These are phyloP conservation scores for Alosa sapidissima DNA, from an alignment of 2,797 vertebrate genomes.

Conservation along the genomic window DNA sequence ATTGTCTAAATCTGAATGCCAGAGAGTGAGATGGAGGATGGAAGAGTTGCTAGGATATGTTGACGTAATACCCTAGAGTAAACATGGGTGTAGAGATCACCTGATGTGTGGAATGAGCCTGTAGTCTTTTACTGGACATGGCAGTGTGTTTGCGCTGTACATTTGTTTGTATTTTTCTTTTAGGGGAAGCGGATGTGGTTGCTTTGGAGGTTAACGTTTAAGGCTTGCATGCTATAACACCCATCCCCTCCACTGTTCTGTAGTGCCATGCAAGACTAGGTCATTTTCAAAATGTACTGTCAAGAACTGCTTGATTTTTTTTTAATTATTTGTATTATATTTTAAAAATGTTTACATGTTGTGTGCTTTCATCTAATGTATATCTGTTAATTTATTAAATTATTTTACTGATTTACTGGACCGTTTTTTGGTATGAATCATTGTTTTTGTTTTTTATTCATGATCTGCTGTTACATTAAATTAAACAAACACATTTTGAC, in stretches of 20 bases:
- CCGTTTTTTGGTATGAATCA: background rate
- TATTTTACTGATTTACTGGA: conserved; percentile 61
- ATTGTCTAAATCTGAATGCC: background rate
- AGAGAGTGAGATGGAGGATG: background rate
- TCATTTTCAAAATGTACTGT: conserved; percentile 43
- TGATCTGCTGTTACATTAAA: background rate
- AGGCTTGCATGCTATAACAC: conserved; percentile 50
- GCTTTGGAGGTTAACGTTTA: background rate
- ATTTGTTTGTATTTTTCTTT: background rate
- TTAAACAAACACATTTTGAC: background rate
- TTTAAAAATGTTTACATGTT: conserved; percentile 68
- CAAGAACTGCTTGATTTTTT: conserved; percentile 25
- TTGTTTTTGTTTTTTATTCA: background rate
- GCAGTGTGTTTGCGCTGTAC: background rate
- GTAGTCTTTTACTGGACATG: background rate
- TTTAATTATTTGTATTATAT: conserved; percentile 44
- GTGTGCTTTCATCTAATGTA: conserved; percentile 44
- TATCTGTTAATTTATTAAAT: conserved; percentile 77
- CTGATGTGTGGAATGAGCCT: conserved; percentile 28
- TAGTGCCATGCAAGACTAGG: conserved; percentile 47
- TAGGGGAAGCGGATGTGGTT: background rate
- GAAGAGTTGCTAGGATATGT: background rate
- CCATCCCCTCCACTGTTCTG: background rate
- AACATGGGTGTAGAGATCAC: conserved; percentile 30
- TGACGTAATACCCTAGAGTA: background rate